phyloP scores from a whole-genome alignment of 2,113 vertebrate species.

The Trematomus loennbergii region DNA sequence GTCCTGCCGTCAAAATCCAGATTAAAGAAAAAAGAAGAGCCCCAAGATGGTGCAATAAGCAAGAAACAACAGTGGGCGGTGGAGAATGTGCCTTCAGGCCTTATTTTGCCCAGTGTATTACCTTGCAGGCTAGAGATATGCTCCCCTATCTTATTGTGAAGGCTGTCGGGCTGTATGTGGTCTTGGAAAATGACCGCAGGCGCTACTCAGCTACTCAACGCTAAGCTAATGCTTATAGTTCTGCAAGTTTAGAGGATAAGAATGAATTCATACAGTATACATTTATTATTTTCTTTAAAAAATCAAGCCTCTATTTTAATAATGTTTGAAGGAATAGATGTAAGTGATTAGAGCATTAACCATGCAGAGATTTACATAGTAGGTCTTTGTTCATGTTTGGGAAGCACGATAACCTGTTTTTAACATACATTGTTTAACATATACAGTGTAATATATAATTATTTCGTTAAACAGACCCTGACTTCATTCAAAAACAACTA shows the following conservation, averaged over 20 bases:
- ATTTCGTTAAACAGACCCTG: not conserved
- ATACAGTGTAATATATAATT: not conserved
- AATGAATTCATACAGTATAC: too few species aligned
- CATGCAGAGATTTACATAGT: too few species aligned
- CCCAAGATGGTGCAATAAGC: not conserved
- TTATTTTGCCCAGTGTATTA: not conserved
- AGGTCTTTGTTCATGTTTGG: too few species aligned
- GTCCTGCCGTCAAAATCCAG: not conserved
- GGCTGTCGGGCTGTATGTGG: not conserved
- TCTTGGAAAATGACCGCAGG: slow-evolving; percentile 6
- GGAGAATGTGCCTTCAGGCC: not conserved
- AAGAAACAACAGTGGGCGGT: not conserved
- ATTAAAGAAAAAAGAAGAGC: not conserved
- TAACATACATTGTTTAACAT: too few species aligned
- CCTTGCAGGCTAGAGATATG: not conserved
- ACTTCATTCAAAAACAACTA: not conserved
- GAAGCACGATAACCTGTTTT: too few species aligned
- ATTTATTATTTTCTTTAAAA: too few species aligned
- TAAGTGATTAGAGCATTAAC: too few species aligned
- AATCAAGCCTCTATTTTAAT: too few species aligned
- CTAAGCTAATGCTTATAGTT: not conserved
- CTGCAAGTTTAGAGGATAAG: not conserved
- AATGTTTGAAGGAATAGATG: too few species aligned
- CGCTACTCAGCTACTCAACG: slow-evolving; percentile 7
- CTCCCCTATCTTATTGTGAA: not conserved